These are phyloP conservation scores for Erinaceus europaeus DNA, from an alignment of 2,113 vertebrate genomes.

Conservation along the genomic window DNA sequence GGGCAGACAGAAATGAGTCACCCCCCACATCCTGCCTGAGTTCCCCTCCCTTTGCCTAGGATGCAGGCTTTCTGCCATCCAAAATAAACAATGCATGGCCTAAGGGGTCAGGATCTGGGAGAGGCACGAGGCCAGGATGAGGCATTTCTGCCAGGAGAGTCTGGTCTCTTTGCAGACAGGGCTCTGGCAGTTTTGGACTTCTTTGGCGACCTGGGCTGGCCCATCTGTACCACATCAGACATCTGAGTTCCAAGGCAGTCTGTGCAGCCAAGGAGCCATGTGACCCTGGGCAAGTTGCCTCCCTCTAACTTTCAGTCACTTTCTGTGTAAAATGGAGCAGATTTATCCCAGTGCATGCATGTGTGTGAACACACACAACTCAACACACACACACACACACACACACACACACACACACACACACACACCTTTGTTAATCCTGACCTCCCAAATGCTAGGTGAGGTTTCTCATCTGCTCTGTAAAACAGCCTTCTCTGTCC, in stretches of 20 bases:
- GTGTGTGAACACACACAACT: too few species aligned
- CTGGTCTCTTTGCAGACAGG: background rate
- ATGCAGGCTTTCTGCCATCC: background rate
- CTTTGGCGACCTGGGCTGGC: background rate
- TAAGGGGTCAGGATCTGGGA: background rate
- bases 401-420: too few species aligned
- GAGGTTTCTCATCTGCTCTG: background rate
- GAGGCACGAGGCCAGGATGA: background rate
- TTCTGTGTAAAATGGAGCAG: background rate
- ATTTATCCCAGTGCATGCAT: rapidly evolving
- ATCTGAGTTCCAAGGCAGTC: background rate
- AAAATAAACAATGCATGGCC: background rate
- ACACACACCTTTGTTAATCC: too few species aligned
- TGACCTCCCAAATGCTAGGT: background rate
- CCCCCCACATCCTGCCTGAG: background rate
- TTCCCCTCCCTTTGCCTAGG: background rate
- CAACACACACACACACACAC: too few species aligned
- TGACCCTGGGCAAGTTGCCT: background rate
- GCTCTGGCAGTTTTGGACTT: too few species aligned
- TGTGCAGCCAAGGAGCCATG: background rate
- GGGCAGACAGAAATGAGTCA: conserved; percentile 49
- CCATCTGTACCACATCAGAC: rapidly evolving
- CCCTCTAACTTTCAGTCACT: background rate
- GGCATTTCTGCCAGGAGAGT: rapidly evolving
- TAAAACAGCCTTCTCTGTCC: background rate